A percentile compares a stretch with the other conserved stretches of the same genome.
Evolutionary conservation across 2,888 invertebrate species (phyloP).

Genomic region (Lumbricus terrestris): DNA sequence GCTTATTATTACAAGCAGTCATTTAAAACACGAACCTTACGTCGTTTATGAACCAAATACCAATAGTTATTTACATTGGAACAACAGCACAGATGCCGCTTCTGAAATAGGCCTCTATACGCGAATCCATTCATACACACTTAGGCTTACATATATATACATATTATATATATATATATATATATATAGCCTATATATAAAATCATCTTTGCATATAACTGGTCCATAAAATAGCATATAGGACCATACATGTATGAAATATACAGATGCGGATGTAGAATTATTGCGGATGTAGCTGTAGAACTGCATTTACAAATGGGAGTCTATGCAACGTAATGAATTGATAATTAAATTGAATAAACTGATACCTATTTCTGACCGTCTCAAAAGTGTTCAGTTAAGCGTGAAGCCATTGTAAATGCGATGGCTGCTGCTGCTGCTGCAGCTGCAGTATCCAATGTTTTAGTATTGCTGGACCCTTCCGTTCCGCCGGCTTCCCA

Average conservation of each 20-base stretch:
- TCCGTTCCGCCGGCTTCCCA: not conserved
- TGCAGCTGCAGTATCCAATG: too few relatives aligned
- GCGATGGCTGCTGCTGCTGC: not conserved
- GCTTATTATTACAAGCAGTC: not conserved
- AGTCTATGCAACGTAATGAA: too few relatives aligned
- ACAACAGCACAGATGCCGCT: not conserved
- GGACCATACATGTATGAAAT: too few relatives aligned
- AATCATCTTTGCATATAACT: not conserved
- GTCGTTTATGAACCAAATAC: not conserved
- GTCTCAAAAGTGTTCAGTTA: not conserved
- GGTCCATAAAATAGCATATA: not conserved
- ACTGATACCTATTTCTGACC: not conserved
- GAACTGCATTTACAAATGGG: not conserved
- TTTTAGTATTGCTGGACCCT: not conserved
- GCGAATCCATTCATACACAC: not conserved
- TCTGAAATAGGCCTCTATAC: not conserved
- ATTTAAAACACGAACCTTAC: not conserved
- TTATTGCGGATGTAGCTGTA: not conserved
- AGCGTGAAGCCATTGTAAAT: not conserved
- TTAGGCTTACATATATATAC: too few relatives aligned
- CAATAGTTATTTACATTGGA: not conserved
- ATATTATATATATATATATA: too few relatives aligned
- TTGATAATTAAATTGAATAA: not conserved
- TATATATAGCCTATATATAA: too few relatives aligned
- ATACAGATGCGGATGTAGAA: too few relatives aligned